Evolutionary conservation across 2,113 vertebrate species (phyloP).

Genomic region (Fregata magnificens): DNA sequence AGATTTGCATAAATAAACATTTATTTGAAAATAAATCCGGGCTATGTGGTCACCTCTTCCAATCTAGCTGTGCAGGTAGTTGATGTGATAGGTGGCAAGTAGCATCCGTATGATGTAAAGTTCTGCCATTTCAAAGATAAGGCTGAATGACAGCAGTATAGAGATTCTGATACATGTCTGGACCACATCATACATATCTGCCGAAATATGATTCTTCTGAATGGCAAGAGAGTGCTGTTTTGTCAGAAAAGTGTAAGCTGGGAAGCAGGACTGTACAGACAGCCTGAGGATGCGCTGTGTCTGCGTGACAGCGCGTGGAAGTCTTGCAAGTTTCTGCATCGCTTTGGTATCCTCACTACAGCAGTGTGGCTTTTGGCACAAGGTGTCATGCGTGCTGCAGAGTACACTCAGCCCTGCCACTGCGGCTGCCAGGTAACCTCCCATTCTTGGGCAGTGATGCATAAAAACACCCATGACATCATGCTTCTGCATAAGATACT

Average conservation of each 20-base stretch:
- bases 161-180: not conserved
- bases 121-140: not conserved
- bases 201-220: not conserved
- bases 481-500: not conserved
- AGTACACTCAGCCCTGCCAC: not conserved
- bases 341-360: not conserved
- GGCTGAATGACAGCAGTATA: not conserved
- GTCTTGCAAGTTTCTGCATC: not conserved
- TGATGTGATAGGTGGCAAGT: not conserved
- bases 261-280: not conserved
- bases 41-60: not conserved
- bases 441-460: not conserved
- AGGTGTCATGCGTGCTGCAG: not conserved
- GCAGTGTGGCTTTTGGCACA: not conserved
- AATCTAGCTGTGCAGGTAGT: not conserved
- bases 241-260: not conserved
- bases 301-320: not conserved
- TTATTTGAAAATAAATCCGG: not conserved
- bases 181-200: not conserved
- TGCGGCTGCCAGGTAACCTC: not conserved
- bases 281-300: not conserved
- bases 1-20: not conserved
- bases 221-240: not conserved
- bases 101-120: not conserved
- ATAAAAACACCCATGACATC: not conserved